A percentile compares a stretch with the other conserved stretches of the same genome.
phyloP scores from a whole-genome alignment of 2,113 vertebrate genomes.

The Buteo buteo region DNA sequence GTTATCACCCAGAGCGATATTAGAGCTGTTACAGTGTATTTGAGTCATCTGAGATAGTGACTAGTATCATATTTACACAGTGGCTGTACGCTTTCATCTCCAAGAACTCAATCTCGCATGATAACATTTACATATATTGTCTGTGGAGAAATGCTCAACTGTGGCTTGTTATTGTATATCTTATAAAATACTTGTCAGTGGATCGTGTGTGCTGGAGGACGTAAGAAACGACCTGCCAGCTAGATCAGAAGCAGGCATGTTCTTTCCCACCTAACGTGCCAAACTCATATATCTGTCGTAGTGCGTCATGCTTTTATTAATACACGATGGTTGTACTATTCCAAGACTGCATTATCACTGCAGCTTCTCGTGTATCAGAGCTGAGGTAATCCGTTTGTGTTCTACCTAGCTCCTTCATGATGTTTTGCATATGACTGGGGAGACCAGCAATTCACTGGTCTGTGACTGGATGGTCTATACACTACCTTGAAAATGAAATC shows the following conservation, averaged over 20 bases:
- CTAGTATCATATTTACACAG: not conserved
- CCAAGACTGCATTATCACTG: not conserved
- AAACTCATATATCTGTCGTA: not conserved
- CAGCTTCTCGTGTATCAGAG: not conserved
- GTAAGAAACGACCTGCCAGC: not conserved
- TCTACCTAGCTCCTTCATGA: fast-evolving
- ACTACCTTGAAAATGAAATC: not conserved
- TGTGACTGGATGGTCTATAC: not conserved
- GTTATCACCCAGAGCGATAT: not conserved
- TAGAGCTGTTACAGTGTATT: not conserved
- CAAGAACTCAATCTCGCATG: fast-evolving
- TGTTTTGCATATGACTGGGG: fast-evolving
- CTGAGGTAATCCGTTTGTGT: not conserved
- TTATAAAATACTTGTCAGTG: not conserved
- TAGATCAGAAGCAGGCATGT: not conserved
- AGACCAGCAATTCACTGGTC: not conserved
- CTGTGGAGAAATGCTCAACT: not conserved
- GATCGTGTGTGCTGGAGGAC: not conserved
- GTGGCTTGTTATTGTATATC: not conserved
- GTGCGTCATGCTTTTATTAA: not conserved
- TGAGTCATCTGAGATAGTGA: not conserved
- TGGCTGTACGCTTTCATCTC: not conserved
- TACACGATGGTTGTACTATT: not conserved
- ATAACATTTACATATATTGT: not conserved
- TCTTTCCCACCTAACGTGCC: not conserved